Percentiles rank a stretch among this genome's conserved stretches.
Evolutionary conservation across 2,113 vertebrate species (phyloP).

Genomic region (Cynopterus brachyotis): DNA sequence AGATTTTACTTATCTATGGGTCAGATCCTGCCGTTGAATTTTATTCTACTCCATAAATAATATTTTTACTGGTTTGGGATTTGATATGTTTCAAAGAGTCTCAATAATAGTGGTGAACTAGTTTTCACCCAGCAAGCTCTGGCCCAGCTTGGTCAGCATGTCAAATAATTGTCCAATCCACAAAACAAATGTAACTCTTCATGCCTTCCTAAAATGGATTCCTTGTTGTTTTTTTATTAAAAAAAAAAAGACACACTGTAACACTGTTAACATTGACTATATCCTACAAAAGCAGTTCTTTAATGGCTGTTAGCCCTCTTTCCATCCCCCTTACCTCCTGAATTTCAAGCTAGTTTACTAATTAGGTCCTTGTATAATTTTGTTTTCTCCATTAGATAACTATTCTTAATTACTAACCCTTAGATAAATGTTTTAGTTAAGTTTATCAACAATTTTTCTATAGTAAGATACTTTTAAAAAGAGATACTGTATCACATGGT

Average conservation of each 20-base stretch:
- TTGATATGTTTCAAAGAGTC: constrained; percentile 15
- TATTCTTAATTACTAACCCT: constrained; percentile 54
- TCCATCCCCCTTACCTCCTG: not conserved
- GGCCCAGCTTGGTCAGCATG: constrained; percentile 69
- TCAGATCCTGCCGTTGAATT: constrained; percentile 56
- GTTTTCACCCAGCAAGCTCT: constrained; percentile 56
- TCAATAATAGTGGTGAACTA: not conserved
- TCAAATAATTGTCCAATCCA: constrained; percentile 61
- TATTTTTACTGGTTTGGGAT: not conserved
- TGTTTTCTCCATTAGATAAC: constrained; percentile 50
- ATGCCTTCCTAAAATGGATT: constrained; percentile 56
- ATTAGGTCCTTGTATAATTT: constrained; percentile 62
- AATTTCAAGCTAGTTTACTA: constrained; percentile 56
- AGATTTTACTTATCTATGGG: constrained; percentile 50
- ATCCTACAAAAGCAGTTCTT: constrained; percentile 60
- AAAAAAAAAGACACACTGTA: not conserved
- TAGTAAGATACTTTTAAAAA: constrained; percentile 60
- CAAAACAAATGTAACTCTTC: constrained; percentile 3
- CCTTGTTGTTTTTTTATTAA: not conserved
- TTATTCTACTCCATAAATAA: constrained; percentile 25
- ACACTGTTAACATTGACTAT: constrained; percentile 32
- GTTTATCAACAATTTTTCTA: constrained; percentile 56
- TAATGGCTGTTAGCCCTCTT: constrained; percentile 47
- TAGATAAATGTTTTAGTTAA: constrained; percentile 47
- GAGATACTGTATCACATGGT: constrained; percentile 2